Percentiles rank a stretch among this genome's conserved stretches.
phyloP scores from a whole-genome alignment of 2,113 vertebrate genomes.

The Kryptolebias marmoratus region DNA sequence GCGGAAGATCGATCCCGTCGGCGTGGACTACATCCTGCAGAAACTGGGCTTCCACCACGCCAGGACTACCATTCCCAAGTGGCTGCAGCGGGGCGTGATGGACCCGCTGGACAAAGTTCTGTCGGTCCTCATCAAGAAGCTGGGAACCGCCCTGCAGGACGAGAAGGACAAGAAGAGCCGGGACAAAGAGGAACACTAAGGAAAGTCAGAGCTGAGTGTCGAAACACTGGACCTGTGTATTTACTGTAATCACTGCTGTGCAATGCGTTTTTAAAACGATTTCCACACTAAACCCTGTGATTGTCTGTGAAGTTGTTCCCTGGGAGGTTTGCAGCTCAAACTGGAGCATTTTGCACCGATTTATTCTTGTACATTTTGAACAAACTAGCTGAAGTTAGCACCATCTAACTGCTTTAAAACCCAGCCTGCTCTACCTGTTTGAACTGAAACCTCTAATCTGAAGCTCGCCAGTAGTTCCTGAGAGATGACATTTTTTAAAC shows the following conservation, averaged over 20 bases:
- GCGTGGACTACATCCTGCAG: slow-evolving; percentile 98
- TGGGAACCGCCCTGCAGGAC: slow-evolving; percentile 94
- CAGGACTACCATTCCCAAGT: slow-evolving; percentile 98
- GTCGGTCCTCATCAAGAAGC: slow-evolving; percentile 96
- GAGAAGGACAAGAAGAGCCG: slow-evolving; percentile 95
- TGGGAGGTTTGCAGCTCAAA: slow-evolving; percentile 73
- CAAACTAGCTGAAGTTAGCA: slow-evolving; percentile 73
- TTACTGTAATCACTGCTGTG: slow-evolving; percentile 75
- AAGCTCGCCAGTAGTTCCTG: slow-evolving; percentile 59
- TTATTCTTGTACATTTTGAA: slow-evolving; percentile 84
- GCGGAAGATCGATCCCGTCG: slow-evolving; percentile 96
- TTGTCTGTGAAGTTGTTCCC: slow-evolving; percentile 83
- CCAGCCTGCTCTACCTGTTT: slow-evolving; percentile 62
- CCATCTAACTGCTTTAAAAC: slow-evolving; percentile 73
- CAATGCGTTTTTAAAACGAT: slow-evolving; percentile 51
- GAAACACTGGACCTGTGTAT: slow-evolving; percentile 70
- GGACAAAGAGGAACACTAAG: slow-evolving; percentile 93
- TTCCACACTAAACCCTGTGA: slow-evolving; percentile 53
- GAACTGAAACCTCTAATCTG: slow-evolving; percentile 57
- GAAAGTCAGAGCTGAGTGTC: slow-evolving; percentile 31
- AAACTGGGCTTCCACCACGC: slow-evolving; percentile 99
- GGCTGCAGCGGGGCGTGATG: slow-evolving; percentile 99
- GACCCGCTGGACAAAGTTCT: slow-evolving; percentile 98
- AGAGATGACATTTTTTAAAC: slow-evolving; percentile 69
- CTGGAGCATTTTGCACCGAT: slow-evolving; percentile 81